Evolutionary conservation across 2,888 invertebrate species (phyloP).

Genomic region (Pristionchus arcanus): DNA sequence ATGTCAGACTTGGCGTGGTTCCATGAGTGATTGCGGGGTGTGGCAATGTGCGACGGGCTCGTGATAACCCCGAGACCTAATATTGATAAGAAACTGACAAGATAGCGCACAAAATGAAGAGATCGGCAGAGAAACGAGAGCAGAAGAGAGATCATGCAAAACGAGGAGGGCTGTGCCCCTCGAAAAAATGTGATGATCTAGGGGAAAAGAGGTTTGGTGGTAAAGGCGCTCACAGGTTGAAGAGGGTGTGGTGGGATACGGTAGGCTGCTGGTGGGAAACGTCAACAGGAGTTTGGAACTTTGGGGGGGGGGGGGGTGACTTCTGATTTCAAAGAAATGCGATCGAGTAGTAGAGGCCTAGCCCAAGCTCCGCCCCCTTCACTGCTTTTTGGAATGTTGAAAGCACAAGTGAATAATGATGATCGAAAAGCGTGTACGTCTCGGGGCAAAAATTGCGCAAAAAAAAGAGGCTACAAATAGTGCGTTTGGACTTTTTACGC

Average conservation of each 20-base stretch:
- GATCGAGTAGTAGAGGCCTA: too few relatives aligned
- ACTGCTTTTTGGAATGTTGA: too few relatives aligned
- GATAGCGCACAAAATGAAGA: neutral
- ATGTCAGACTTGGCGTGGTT: neutral
- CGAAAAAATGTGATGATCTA: neutral
- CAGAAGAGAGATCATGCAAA: neutral
- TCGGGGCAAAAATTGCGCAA: too few relatives aligned
- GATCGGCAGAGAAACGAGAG: neutral
- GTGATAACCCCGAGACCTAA: constrained; percentile 20
- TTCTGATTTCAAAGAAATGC: too few relatives aligned
- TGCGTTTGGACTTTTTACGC: too few relatives aligned
- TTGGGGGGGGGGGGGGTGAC: neutral
- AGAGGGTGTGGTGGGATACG: constrained; percentile 27
- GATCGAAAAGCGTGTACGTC: too few relatives aligned
- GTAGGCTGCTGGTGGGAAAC: neutral
- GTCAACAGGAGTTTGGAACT: neutral
- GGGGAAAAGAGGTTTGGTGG: constrained; percentile 4
- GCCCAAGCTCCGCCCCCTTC: too few relatives aligned
- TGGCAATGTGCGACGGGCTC: constrained; percentile 2
- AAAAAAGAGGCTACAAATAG: too few relatives aligned
- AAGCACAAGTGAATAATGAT: too few relatives aligned
- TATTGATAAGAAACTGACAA: neutral
- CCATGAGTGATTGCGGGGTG: neutral
- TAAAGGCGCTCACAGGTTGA: too few relatives aligned
- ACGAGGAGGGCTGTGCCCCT: neutral